These are phyloP conservation scores for Corticium candelabrum DNA, from an alignment of 37 sponge, comb jelly and placozoan species.

Conservation along the genomic window DNA sequence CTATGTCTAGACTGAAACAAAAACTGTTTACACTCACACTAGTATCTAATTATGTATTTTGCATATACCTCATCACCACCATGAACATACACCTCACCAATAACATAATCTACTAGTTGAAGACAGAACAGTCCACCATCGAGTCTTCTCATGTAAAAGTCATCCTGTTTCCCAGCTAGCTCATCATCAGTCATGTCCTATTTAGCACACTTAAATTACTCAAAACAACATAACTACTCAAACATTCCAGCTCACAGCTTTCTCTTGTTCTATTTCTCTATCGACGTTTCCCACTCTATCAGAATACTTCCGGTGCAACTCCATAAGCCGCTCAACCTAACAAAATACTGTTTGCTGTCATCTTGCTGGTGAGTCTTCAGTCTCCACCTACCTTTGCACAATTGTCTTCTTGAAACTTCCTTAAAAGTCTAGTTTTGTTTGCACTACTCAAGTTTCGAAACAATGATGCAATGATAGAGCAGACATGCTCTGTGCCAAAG, in stretches of 20 bases:
- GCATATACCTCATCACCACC: too few species aligned
- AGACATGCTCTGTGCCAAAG: conserved; percentile 81
- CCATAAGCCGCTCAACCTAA: conserved; percentile 75
- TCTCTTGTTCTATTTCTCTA: conserved; percentile 18
- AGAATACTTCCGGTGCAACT: conserved; percentile 78
- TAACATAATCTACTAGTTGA: conserved; percentile 76
- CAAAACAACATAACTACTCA: not conserved
- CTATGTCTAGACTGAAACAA: not conserved
- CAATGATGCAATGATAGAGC: conserved; percentile 76
- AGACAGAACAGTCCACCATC: conserved; percentile 91
- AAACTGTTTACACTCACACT: too few species aligned
- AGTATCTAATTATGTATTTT: too few species aligned
- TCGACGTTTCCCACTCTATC: conserved; percentile 29
- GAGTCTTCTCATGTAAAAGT: conserved; percentile 59
- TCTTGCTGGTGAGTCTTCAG: not conserved
- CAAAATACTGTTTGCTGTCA: not conserved
- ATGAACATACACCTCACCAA: conserved; percentile 50
- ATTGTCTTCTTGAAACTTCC: conserved; percentile 93
- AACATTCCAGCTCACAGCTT: not conserved
- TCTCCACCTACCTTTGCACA: conserved; percentile 48
- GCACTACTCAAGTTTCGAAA: conserved; percentile 40
- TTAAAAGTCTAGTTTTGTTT: conserved; percentile 26
- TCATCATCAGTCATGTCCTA: conserved; percentile 14
- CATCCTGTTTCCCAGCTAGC: conserved; percentile 49
- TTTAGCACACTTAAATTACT: not conserved